Evolutionary conservation across 2,113 vertebrate species (phyloP), one percentile per base, ranked within the genome.

Genomic region (Atractosteus spatula): DNA sequence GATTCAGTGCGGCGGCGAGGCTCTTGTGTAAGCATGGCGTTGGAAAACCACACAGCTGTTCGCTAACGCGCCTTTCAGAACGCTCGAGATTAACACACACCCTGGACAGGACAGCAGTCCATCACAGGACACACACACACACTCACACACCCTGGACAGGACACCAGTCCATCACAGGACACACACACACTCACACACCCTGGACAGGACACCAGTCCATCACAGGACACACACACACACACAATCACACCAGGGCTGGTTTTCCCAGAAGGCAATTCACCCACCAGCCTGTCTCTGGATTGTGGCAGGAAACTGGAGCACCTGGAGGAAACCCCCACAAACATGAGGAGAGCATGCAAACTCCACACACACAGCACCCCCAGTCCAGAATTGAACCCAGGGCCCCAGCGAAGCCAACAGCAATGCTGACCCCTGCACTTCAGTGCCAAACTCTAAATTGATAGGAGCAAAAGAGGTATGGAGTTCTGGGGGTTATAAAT

Each of bases 41-140:
- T 69, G 68, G 72, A 69, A 63, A 55, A 44, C 14, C 62, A 73
- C 8, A 47, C 71, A 80, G 71, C 13, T 47, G 44, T 64, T 74
- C 69, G 17, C 45, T 71, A 41, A 74, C 62, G 17, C 8, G 59
- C 41, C 64, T 71, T 76, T 66, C 44, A 64, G 16, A 74, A 62
- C 16, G 13, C 8, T 57, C 65, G 16, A 16, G 0, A 68, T 14
- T 3, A 70, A 62, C 62, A 3, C 41, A 59, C 3, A 7, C 0
- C n/a, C 10, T 3, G 17, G 14, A 4, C 16, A 29, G 17, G 17
- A 29, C 1, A 29, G 1, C 17, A 29, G 17, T 29, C 17, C 17
- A 29, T 29, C 17, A 29, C 17, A 29, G 17, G 17, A 29, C 17
- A 16, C 14, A 8, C 17, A 13, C 41, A 42, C 44, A 51, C 59